These are phyloP conservation scores for Rhinolophus sinicus DNA, from an alignment of 2,113 vertebrate species.

Conservation along the genomic window DNA sequence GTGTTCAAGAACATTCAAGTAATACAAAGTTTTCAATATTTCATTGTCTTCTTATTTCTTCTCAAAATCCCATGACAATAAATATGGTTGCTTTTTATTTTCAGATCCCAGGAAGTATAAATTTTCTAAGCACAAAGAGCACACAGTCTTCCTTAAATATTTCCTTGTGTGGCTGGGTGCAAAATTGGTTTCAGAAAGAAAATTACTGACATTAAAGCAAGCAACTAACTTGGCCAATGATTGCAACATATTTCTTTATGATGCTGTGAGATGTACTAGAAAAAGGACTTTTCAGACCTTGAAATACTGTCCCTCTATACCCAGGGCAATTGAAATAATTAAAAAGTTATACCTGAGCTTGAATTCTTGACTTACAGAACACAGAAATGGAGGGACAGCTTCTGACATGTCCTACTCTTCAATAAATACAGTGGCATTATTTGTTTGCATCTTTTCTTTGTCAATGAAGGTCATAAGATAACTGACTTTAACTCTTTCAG, in stretches of 20 bases:
- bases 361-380: neutral
- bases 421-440: neutral
- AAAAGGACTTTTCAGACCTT: neutral
- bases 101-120: neutral
- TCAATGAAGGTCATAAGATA: neutral
- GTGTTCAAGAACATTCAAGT: neutral
- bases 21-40: neutral
- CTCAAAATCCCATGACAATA: neutral
- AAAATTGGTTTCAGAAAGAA: constrained; percentile 56
- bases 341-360: neutral
- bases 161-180: neutral
- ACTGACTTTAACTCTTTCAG: neutral
- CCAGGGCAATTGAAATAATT: neutral
- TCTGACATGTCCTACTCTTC: neutral
- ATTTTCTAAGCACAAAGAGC: constrained; percentile 11
- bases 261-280: neutral
- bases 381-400: neutral
- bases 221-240: constrained; percentile 1
- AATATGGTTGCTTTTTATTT: neutral
- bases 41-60: neutral
- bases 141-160: neutral
- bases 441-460: neutral
- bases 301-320: neutral
- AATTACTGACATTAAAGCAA: constrained; percentile 60
- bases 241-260: constrained; percentile 31